Evolutionary conservation across 2,113 vertebrate species (phyloP).

Genomic region (Gracilinanus agilis): DNA sequence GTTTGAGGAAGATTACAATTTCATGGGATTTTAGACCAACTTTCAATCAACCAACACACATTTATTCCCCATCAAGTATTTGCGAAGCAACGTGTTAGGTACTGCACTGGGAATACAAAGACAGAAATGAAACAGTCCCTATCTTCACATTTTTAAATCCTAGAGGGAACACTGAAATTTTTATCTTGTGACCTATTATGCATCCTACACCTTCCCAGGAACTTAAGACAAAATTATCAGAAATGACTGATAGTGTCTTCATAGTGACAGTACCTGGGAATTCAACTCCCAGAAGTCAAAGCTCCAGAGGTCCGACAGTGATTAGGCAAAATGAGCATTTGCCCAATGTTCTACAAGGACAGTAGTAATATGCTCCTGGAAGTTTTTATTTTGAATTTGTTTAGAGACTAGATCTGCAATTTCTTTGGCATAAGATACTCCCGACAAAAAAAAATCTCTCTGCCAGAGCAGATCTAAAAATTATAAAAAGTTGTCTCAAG

Average conservation of each 20-base stretch:
- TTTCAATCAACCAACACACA: background rate
- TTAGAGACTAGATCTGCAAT: background rate
- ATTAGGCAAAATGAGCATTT: background rate
- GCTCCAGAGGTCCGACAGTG: background rate
- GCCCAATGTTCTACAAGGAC: background rate
- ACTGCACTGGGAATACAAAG: background rate
- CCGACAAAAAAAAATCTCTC: background rate
- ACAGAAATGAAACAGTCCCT: background rate
- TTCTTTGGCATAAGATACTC: background rate
- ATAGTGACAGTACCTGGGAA: background rate
- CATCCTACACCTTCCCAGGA: too few relatives aligned
- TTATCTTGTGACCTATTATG: too few relatives aligned
- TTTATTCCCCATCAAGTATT: background rate
- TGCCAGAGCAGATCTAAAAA: background rate
- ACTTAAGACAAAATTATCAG: rapidly evolving
- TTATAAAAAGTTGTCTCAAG: background rate
- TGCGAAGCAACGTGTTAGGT: background rate
- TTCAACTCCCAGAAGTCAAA: background rate
- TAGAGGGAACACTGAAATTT: background rate
- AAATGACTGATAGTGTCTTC: background rate
- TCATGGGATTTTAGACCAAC: background rate
- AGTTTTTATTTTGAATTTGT: background rate
- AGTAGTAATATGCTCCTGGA: background rate
- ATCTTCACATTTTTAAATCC: background rate
- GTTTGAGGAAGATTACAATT: background rate